Conservation (phyloP, 2,888 invertebrate species). For the Cheilosia scutellata region DNA sequence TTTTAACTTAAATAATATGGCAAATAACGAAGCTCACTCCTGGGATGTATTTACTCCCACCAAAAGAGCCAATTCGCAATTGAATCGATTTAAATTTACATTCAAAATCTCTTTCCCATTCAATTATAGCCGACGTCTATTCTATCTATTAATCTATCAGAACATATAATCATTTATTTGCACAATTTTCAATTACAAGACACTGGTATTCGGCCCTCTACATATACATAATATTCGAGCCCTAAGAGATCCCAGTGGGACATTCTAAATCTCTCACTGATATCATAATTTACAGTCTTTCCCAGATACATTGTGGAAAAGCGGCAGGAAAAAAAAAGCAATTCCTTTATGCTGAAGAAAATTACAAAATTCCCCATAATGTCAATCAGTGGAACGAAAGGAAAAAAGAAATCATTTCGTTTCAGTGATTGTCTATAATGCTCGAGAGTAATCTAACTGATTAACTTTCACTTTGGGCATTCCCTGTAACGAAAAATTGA, state of each 20-base stretch:
- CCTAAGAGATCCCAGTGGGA: conserved; percentile 5
- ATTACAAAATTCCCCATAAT: conserved; percentile 41
- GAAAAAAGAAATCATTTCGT: conserved; percentile 45
- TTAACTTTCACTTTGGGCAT: conserved; percentile 59
- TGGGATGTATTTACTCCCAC: no score
- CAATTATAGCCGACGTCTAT: neutral
- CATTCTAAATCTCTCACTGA: conserved; percentile 9
- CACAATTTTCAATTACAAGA: neutral
- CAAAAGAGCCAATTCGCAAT: no score
- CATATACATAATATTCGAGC: neutral
- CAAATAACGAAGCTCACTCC: no score
- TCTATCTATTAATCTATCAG: neutral
- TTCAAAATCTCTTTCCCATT: neutral
- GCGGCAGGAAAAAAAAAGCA: conserved; percentile 4
- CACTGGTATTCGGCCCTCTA: neutral
- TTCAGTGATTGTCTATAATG: conserved; percentile 37
- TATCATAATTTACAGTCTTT: conserved; percentile 42
- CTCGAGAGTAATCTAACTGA: conserved; percentile 56
- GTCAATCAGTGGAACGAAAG: conserved; percentile 27
- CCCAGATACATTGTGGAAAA: neutral
- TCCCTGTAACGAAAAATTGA: conserved; percentile 21
- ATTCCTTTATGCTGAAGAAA: conserved; percentile 4
- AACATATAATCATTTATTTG: neutral
- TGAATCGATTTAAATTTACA: neutral
- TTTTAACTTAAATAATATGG: no score